Base-by-base conservation (phyloP, 53 echinoderm and acorn worm species). In the Henricia sp. region DNA sequence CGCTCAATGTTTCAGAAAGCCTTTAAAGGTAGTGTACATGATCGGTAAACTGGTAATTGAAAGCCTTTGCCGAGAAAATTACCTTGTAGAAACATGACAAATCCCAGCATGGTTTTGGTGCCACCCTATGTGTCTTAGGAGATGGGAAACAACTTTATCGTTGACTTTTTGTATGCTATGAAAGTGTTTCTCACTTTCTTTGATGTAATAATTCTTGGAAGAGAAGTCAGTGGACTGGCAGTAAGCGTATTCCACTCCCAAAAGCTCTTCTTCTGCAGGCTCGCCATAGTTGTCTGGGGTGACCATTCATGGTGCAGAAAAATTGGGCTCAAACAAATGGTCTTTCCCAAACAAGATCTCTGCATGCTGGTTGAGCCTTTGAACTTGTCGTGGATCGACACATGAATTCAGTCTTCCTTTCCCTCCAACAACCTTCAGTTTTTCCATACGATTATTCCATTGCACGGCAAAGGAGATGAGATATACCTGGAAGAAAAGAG, bases 391-490 rank as follows among this genome's bases (percentile, higher is more conserved):
- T 21, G 91, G 84, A 62, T 88, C 84, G 23, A 74, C 27, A 55
- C 82, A 90, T 9, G 82, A 38, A 12, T 70, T 77, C 46, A 23
- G 50, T 59, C 86, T 19, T 82, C 86, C 86, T 34, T 76, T 34
- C 21, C 90, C 91, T 30, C 91, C 86, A 72, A 83, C 82, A 5
- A 90, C 82, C 54, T 82, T 90, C 27, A 82, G 86, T 25, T 27
- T 32, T 53, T 89, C 85, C 77, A 89, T 89, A 0, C 68, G 68
- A 13, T 23, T 51, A 29, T 89, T 89, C 90, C 90, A 89, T 29
- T 89, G 84, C 1, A 89, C 85, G 16, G 85, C 90, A 62, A 90
- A 90, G 60, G 90, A 78, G 58, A 90, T 90, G 52, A 90, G 86
- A 50, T 90, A 90, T 0, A 85, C 90, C 90, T 90, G 89, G 29